Conservation (phyloP, 2,797 vertebrate genomes). For the Coreius guichenoti region DNA sequence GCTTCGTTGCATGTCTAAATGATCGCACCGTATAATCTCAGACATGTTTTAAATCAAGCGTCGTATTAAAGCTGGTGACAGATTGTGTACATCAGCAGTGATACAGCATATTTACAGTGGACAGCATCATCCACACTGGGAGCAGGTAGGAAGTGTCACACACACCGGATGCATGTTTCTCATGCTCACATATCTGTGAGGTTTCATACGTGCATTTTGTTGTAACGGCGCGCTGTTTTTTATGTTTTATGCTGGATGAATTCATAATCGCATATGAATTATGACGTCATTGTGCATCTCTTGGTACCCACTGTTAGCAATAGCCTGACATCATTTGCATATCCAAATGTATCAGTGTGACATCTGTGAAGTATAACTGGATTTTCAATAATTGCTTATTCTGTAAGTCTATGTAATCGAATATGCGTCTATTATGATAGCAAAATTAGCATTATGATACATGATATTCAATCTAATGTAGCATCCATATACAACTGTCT, state of each 20-base stretch:
- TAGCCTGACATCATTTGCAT: conserved; percentile 47
- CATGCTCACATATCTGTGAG: neutral
- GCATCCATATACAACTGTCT: neutral
- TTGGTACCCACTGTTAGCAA: conserved; percentile 35
- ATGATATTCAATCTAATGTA: neutral
- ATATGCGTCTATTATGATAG: neutral
- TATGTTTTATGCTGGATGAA: neutral
- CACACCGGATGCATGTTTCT: neutral
- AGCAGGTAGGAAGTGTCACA: conserved; percentile 46
- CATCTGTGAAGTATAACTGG: neutral
- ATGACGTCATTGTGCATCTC: conserved; percentile 45
- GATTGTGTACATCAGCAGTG: conserved; percentile 70
- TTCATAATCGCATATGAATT: conserved; percentile 21
- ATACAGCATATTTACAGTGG: conserved; percentile 80
- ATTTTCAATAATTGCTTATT: neutral
- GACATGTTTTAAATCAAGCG: conserved; percentile 24
- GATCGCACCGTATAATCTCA: neutral
- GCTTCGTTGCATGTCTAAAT: neutral
- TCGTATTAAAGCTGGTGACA: conserved; percentile 16
- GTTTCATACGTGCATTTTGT: neutral
- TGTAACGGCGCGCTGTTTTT: neutral
- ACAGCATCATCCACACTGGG: conserved; percentile 59
- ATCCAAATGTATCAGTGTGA: conserved; percentile 59
- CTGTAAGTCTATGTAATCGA: neutral
- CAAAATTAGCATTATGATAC: neutral